Evolutionary conservation across 2,113 vertebrate genomes (phyloP).

Genomic region (Gavia stellata): DNA sequence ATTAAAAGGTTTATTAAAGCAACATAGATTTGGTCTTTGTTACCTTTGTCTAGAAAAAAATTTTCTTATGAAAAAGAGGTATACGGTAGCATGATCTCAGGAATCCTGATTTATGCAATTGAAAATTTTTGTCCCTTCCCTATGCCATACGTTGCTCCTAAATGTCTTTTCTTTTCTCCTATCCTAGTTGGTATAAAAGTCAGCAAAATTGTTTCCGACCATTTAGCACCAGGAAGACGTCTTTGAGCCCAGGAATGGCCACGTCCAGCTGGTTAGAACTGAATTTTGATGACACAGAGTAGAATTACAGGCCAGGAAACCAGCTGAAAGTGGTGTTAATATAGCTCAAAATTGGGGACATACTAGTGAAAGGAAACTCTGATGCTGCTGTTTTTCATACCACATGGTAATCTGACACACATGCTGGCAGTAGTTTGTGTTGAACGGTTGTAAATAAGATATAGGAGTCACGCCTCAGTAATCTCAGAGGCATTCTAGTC

Average conservation of each 20-base stretch:
- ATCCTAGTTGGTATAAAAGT: background rate
- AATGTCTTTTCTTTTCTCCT: background rate
- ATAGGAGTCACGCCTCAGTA: background rate
- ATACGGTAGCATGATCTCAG: background rate
- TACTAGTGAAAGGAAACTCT: background rate
- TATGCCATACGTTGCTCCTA: background rate
- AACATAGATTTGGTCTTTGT: background rate
- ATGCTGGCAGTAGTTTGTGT: background rate
- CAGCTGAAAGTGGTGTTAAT: background rate
- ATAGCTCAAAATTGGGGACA: background rate
- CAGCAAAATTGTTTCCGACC: background rate
- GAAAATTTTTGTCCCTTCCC: background rate
- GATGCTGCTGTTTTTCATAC: background rate
- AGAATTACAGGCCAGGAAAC: background rate
- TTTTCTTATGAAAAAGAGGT: background rate
- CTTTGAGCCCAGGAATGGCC: background rate
- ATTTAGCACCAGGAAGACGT: background rate
- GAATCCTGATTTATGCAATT: background rate
- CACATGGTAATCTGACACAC: background rate
- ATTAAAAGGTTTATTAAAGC: background rate
- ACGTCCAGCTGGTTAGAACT: background rate
- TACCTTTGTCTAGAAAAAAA: background rate
- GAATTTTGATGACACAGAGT: background rate
- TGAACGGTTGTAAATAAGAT: background rate
- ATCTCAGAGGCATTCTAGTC: background rate